Evolutionary conservation across 2,797 vertebrate genomes (phyloP).

Genomic region (Rhynchotus rufescens): DNA sequence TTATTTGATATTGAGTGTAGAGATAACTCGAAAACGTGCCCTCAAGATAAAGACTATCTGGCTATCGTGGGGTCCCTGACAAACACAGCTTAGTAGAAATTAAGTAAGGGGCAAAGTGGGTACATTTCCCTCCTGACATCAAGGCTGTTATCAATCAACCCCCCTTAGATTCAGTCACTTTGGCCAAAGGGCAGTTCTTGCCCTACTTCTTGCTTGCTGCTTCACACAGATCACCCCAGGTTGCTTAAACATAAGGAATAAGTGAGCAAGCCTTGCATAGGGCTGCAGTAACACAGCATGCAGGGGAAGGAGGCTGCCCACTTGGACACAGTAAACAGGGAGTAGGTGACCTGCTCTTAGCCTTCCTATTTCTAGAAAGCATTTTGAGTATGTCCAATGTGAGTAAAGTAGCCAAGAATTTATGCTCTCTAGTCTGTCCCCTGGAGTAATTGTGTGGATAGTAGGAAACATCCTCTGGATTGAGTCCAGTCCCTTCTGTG

Average conservation of each 20-base stretch:
- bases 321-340: background rate
- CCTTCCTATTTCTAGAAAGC: background rate
- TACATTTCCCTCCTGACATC: background rate
- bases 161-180: background rate
- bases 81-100: background rate
- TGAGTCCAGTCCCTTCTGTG: background rate
- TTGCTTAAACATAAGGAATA: background rate
- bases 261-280: rapidly evolving
- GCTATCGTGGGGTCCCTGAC: background rate
- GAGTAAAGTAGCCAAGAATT: background rate
- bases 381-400: rapidly evolving
- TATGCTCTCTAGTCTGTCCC: background rate
- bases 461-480: background rate
- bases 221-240: background rate
- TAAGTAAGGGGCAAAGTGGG: background rate
- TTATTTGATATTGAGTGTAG: background rate
- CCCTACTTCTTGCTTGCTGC: rapidly evolving
- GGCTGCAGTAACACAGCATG: background rate
- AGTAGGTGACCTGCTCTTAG: background rate
- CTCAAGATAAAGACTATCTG: background rate
- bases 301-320: background rate
- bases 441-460: background rate
- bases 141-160: background rate
- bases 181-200: background rate
- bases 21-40: background rate